Evolutionary conservation across 2,113 vertebrate species (phyloP), one percentile per base, ranked within the genome.

Genomic region (Otus sunia): DNA sequence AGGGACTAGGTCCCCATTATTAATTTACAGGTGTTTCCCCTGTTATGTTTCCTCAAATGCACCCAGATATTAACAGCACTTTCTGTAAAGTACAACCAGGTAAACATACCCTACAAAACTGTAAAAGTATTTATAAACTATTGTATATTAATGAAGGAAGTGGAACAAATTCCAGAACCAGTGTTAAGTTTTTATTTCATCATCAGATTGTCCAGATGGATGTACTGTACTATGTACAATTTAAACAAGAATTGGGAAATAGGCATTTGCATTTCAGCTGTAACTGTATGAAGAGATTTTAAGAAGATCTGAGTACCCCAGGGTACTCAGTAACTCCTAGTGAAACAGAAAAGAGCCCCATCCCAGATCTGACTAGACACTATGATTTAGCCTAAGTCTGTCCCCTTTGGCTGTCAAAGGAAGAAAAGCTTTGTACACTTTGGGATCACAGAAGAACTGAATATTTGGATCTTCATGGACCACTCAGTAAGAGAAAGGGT

Each of bases 161-260:
- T 39, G 30, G 27, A 93, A 63, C 6, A 83, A 79, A 74, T 43
- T 49, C 59, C 63, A 92, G 50, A 83, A 80, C 5, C 10, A n/a
- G 15, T 22, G 5, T 53, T 64, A 78, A 62, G 7, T 21, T 36
- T 90, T 86, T 68, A 64, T 53, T 94, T 74, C 29, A 56, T 37
- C 56, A 45, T 36, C 52, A 78, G 29, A 75, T 5, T 75, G 49
- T 50, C 53, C 55, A 79, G 67, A 69, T 10, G 43, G 60, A 82
- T 29, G 6, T 15, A 36, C 39, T 30, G 11, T 39, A 39, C 23
- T 37, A n/a, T 0, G 0, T 4, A 29, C 11, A 58, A 73, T 32
- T 68, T 30, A 53, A 90, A 43, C 10, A 53, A 68, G 26, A 68
- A 49, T 15, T 78, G 29, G 47, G 14, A 58, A 64, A 79, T 9